phyloP scores from a whole-genome alignment of 2,113 vertebrate species.

The Atrichornis clamosus region DNA sequence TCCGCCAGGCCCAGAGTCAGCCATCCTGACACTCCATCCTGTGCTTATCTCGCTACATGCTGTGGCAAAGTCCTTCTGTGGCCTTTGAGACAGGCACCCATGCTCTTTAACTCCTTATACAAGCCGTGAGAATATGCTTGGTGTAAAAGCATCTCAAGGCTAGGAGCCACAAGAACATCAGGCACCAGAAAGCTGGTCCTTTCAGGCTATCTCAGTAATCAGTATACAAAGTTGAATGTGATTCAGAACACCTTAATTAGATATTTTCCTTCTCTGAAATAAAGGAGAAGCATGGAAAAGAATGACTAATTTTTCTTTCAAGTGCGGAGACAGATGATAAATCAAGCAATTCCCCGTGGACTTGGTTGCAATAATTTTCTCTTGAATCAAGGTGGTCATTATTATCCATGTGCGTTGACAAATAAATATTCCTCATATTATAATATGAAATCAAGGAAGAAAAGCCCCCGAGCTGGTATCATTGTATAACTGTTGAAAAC shows the following conservation, averaged over 20 bases:
- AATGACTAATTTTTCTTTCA: neutral
- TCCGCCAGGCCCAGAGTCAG: neutral
- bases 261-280: neutral
- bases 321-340: neutral
- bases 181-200: neutral
- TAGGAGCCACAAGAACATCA: neutral
- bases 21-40: neutral
- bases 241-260: neutral
- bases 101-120: neutral
- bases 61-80: neutral
- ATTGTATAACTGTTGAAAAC: neutral
- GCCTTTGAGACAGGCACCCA: neutral
- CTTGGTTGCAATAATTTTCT: neutral
- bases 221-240: neutral
- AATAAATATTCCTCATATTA: neutral
- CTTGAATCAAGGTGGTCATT: neutral
- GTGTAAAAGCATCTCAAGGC: neutral
- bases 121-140: neutral
- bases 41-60: neutral
- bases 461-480: neutral
- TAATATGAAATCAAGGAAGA: neutral
- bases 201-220: neutral
- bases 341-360: neutral
- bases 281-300: neutral
- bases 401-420: neutral